phyloP scores from a whole-genome alignment of 2,888 invertebrate species.

The Tachina fera region DNA sequence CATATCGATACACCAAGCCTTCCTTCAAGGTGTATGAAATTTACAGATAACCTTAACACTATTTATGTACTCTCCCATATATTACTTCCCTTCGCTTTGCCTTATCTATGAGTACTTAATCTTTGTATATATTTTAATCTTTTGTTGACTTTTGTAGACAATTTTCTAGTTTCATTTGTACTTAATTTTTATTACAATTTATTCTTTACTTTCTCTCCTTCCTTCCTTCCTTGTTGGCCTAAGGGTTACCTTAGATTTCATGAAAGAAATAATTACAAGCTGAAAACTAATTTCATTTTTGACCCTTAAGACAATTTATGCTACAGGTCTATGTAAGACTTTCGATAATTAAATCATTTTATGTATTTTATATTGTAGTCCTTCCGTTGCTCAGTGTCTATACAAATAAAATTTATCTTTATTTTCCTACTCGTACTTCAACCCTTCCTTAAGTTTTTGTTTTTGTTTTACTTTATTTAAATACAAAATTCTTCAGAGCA shows the following conservation, averaged over 20 bases:
- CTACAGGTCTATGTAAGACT: not conserved
- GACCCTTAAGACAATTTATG: slow-evolving; percentile 21
- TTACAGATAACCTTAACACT: too few relatives aligned
- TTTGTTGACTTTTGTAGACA: too few relatives aligned
- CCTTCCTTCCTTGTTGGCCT: too few relatives aligned
- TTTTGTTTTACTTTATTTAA: not conserved
- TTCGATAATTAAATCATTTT: not conserved
- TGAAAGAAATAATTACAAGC: not conserved
- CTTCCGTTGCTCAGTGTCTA: slow-evolving; percentile 2
- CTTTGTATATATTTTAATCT: too few relatives aligned
- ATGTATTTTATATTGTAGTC: not conserved
- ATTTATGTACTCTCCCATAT: too few relatives aligned
- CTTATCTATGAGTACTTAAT: too few relatives aligned
- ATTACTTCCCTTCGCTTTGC: too few relatives aligned
- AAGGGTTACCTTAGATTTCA: not conserved
- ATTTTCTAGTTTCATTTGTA: too few relatives aligned
- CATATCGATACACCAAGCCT: too few relatives aligned
- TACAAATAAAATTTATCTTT: slow-evolving; percentile 7
- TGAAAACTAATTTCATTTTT: slow-evolving; percentile 24
- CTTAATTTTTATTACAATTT: too few relatives aligned
- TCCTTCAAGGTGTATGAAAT: too few relatives aligned
- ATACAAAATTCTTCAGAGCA: not conserved
- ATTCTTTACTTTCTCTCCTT: too few relatives aligned
- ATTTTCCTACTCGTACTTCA: slow-evolving; percentile 6
- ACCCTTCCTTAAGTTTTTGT: not conserved